Conservation (phyloP, 2,113 vertebrate genomes). For the Ahaetulla prasina region DNA sequence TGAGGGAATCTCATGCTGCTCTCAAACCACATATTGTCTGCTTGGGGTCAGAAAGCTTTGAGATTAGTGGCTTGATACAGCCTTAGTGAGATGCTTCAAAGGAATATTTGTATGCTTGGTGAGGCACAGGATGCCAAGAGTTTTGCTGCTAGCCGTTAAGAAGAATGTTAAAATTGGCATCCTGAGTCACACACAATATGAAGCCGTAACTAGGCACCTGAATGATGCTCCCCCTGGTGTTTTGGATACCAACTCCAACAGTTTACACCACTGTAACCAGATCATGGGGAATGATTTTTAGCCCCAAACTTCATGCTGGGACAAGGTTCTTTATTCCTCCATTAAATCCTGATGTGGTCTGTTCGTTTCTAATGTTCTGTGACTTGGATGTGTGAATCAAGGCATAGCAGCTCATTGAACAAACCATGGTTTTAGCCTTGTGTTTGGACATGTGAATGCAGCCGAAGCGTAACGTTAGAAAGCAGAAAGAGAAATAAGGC, state of each 20-base stretch:
- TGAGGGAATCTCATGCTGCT: neutral
- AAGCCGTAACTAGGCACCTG: neutral
- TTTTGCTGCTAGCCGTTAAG: neutral
- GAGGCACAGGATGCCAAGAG: neutral
- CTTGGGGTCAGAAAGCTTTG: neutral
- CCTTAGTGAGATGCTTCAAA: neutral
- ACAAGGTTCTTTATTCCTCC: neutral
- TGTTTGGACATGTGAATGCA: neutral
- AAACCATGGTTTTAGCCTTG: neutral
- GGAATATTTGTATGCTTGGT: neutral
- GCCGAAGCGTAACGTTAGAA: neutral
- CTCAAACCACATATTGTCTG: neutral
- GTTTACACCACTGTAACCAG: neutral
- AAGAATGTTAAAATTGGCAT: neutral
- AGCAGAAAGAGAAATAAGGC: neutral
- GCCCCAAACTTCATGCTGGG: neutral
- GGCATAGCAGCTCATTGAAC: neutral
- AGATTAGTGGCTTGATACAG: neutral
- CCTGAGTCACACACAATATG: neutral
- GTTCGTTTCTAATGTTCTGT: neutral
- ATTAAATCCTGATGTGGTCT: neutral
- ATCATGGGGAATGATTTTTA: neutral
- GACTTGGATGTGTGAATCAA: neutral
- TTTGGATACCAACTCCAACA: neutral
- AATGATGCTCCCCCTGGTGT: neutral